Percentiles rank a stretch among this genome's conserved stretches.
Conservation (phyloP, 2,113 vertebrate genomes). For the Hippocampus zosterae region DNA sequence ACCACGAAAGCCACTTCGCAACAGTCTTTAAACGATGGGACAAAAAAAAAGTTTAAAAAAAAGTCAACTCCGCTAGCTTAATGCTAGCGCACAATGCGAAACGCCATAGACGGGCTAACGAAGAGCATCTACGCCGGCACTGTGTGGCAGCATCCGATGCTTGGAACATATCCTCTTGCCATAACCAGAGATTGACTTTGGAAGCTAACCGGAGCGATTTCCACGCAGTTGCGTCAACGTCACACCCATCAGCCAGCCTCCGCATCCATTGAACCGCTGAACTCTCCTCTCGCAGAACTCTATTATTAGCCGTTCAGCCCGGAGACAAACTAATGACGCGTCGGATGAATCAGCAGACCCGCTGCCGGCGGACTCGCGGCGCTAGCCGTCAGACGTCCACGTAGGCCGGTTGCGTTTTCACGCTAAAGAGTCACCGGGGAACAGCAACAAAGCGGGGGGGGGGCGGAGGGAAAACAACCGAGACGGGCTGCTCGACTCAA, state of each 20-base stretch:
- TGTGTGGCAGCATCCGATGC: no score
- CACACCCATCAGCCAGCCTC: background rate
- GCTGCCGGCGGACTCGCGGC: conserved; percentile 51
- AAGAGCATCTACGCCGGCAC: background rate
- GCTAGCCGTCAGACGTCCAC: conserved; percentile 40
- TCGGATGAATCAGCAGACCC: conserved; percentile 66
- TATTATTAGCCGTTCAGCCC: conserved; percentile 79
- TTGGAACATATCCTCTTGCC: no score
- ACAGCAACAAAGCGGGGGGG: no score
- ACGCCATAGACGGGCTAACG: background rate
- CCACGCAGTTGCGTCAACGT: background rate
- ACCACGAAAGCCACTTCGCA: conserved; percentile 23
- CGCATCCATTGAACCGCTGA: conserved; percentile 53
- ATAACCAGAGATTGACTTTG: no score
- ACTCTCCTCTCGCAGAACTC: conserved; percentile 65
- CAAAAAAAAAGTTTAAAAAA: no score
- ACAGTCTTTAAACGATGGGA: no score
- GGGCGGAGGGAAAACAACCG: no score
- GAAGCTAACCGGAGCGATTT: conserved; percentile 10
- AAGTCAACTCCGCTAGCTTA: no score
- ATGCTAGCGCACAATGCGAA: background rate
- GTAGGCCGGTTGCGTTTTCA: conserved; percentile 27
- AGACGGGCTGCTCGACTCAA: no score
- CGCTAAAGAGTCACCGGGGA: no score
- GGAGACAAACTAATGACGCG: conserved; percentile 79